These are phyloP conservation scores for Scolanthus callimorphus DNA, from an alignment of 92 coral and sea anemone species.

Conservation along the genomic window DNA sequence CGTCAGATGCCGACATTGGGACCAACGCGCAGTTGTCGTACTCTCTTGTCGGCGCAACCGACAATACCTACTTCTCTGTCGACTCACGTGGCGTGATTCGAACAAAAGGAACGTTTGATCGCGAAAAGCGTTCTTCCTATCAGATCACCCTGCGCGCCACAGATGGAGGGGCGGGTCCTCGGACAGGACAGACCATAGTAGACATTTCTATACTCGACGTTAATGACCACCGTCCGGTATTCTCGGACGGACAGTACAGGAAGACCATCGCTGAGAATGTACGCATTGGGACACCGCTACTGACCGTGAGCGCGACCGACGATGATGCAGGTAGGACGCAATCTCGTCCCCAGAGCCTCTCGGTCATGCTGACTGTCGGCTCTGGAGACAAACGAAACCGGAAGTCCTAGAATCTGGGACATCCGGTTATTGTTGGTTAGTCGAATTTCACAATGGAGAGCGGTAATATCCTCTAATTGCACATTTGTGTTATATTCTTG, in stretches of 20 bases:
- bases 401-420: too few relatives aligned
- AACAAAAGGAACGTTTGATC: conserved; percentile 38
- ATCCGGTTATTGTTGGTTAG: too few relatives aligned
- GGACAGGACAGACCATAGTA: conserved; percentile 36
- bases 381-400: too few relatives aligned
- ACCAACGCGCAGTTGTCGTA: conserved; percentile 55
- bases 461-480: too few relatives aligned
- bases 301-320: conserved; percentile 46
- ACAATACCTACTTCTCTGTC: conserved; percentile 38
- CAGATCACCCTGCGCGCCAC: conserved; percentile 50
- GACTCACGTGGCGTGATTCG: conserved; percentile 32
- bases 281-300: conserved; percentile 6
- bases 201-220: conserved; percentile 50
- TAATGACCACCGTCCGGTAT: conserved; percentile 57
- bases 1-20: conserved; percentile 85
- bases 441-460: too few relatives aligned
- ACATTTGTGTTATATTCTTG: too few relatives aligned
- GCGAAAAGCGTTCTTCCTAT: conserved; percentile 60
- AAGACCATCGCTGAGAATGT: conserved; percentile 31
- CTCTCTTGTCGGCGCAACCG: conserved; percentile 39
- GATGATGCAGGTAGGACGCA: conserved; percentile 63
- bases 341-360: too few relatives aligned
- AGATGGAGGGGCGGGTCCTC: conserved; percentile 46
- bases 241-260: conserved; percentile 6
- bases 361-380: too few relatives aligned